These are phyloP conservation scores for Sebastolobus altivelis DNA, from an alignment of 2,797 vertebrate genomes.

Conservation along the genomic window DNA sequence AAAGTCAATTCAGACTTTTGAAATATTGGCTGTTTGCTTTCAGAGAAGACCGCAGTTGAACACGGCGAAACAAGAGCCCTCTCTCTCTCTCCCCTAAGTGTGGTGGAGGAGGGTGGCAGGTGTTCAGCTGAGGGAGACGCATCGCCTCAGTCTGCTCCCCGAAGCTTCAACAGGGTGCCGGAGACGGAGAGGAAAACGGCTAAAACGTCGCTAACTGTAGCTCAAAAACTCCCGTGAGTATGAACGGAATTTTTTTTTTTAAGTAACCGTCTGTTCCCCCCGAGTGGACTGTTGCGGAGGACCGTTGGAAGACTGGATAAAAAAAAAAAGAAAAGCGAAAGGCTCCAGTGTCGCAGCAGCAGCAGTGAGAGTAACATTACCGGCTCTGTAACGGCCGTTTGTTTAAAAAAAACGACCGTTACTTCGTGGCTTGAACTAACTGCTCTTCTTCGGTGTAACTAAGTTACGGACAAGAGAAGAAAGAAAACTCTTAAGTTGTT, in stretches of 20 bases:
- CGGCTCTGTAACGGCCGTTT: slow-evolving; percentile 19
- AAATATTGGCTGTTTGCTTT: not conserved
- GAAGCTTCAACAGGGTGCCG: slow-evolving; percentile 46
- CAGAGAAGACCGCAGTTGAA: not conserved
- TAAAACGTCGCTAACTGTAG: not conserved
- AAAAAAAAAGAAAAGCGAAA: slow-evolving; percentile 15
- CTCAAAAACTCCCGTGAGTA: slow-evolving; percentile 21
- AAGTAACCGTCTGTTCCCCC: not conserved
- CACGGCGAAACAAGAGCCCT: not conserved
- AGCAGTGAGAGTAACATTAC: slow-evolving; percentile 35
- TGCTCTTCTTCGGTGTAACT: not conserved
- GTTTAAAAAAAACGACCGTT: slow-evolving; percentile 12
- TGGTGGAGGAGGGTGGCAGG: slow-evolving; percentile 71
- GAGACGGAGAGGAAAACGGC: slow-evolving; percentile 13
- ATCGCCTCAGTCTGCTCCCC: slow-evolving; percentile 58
- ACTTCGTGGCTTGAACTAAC: slow-evolving; percentile 25
- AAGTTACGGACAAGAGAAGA: not conserved
- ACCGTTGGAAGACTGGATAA: slow-evolving; percentile 30
- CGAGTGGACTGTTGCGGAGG: slow-evolving; percentile 23
- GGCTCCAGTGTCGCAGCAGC: slow-evolving; percentile 65
- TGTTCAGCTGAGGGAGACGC: slow-evolving; percentile 71
- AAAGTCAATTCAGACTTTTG: slow-evolving; percentile 4
- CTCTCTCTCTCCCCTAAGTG: slow-evolving; percentile 11
- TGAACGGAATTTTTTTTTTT: not conserved
- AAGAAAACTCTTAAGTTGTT: not conserved